Evolutionary conservation across 2,888 invertebrate species (phyloP), one percentile per base, ranked within the genome.

Genomic region (Drosophila pseudotalamancana): DNA sequence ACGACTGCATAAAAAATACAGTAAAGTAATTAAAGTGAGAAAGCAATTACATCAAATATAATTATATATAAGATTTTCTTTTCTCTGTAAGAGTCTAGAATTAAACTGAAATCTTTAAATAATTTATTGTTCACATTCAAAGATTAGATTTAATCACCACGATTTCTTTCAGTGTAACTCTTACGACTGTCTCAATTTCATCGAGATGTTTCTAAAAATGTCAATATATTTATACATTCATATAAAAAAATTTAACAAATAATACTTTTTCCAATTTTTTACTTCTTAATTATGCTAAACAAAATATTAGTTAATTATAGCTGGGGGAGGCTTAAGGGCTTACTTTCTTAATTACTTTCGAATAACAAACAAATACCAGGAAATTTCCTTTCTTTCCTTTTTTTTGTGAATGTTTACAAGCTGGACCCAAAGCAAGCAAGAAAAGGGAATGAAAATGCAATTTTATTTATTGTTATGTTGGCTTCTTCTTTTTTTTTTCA

Each of bases 381-480:
- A 66, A 49, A 45, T 75, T 65, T 16, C 14, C 23, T 51, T 54
- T 46, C 29, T 60, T 40, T 31, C 1, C 18, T 9, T 34, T 50
- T 37, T 67, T 42, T 23, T 35, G 19, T 37, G 37, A 69, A 63
- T 73, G 70, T 66, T 72, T 73, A 70, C 66, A 71, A 55, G 72
- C 42, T 54, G 18, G 53, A 46, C 64, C 69, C 67, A 51, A 75
- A 66, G 39, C 31, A 54, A 31, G 29, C n/a, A n/a, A 16, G 60
- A 69, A 70, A 66, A 48, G 56, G 40, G 77, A 78, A 73, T 64
- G 72, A 67, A 83, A 83, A 87, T 86, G 70, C 83, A 77, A 77
- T 86, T 88, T 87, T 88, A 88, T 87, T 87, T 88, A 85, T 87
- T 88, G 85, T 87, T 88, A 77, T 88, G 80, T 84, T 79, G 59